phyloP scores from a whole-genome alignment of 2,888 invertebrate species.

The Drosophila incognita region DNA sequence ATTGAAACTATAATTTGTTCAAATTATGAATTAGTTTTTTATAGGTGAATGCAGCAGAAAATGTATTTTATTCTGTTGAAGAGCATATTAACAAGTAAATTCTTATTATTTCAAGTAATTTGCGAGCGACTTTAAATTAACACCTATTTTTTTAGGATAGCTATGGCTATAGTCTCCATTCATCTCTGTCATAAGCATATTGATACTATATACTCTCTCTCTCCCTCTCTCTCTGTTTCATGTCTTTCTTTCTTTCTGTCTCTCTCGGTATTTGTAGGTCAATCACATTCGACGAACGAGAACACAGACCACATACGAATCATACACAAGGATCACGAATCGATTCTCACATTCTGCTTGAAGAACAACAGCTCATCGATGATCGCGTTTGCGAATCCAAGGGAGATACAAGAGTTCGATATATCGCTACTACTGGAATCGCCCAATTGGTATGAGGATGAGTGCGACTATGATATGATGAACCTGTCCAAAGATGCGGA shows the following conservation, averaged over 20 bases:
- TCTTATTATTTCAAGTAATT: not conserved
- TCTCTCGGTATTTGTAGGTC: slow-evolving; percentile 45
- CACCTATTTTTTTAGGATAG: not conserved
- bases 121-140: not conserved
- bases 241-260: slow-evolving; percentile 3
- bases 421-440: slow-evolving; percentile 95
- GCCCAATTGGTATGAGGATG: slow-evolving; percentile 97
- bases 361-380: slow-evolving; percentile 94
- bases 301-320: slow-evolving; percentile 93
- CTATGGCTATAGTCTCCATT: not conserved
- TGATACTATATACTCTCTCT: not conserved
- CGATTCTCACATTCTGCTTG: slow-evolving; percentile 98
- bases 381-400: slow-evolving; percentile 96
- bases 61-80: not conserved
- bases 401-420: slow-evolving; percentile 99
- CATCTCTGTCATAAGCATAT: not conserved
- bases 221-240: slow-evolving; percentile 6
- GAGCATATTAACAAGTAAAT: not conserved
- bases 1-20: not conserved
- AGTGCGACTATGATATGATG: slow-evolving; percentile 98
- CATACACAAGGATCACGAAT: slow-evolving; percentile 99
- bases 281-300: slow-evolving; percentile 73
- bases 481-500: slow-evolving; percentile 92
- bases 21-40: not conserved
- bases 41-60: not conserved